Evolutionary conservation across 2,888 invertebrate genomes (phyloP).

Genomic region (Oxycera nigricornis): DNA sequence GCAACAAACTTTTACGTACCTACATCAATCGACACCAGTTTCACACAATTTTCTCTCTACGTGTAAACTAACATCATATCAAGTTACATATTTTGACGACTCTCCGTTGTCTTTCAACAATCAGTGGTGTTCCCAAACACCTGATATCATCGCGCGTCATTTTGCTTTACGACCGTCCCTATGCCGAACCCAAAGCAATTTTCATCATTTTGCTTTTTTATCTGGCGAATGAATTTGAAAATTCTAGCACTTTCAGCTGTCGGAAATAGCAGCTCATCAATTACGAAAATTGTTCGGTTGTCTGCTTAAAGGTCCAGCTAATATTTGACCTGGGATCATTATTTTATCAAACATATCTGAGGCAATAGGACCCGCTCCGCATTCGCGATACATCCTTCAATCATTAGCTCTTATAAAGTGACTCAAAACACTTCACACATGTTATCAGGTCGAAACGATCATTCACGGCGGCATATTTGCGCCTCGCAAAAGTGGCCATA

Average conservation of each 20-base stretch:
- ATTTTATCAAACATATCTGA: conserved; percentile 31
- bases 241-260: conserved; percentile 44
- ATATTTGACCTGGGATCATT: conserved; percentile 40
- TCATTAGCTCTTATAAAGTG: conserved; percentile 42
- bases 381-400: conserved; percentile 33
- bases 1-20: too few relatives aligned
- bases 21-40: too few relatives aligned
- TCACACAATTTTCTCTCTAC: neutral
- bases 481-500: conserved; percentile 27
- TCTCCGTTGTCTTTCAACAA: neutral
- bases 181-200: conserved; percentile 10
- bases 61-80: neutral
- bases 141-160: conserved; percentile 23
- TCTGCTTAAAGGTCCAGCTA: conserved; percentile 34
- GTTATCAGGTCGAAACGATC: conserved; percentile 44
- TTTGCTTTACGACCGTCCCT: neutral
- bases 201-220: neutral
- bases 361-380: neutral
- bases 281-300: conserved; percentile 42
- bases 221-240: conserved; percentile 19
- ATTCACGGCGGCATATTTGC: conserved; percentile 20
- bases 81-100: neutral
- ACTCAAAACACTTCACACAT: conserved; percentile 47
- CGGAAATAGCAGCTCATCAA: conserved; percentile 47
- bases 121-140: conserved; percentile 25